Conservation (phyloP, 2,888 invertebrate species). For the Thecocarcelia acutangulata region DNA sequence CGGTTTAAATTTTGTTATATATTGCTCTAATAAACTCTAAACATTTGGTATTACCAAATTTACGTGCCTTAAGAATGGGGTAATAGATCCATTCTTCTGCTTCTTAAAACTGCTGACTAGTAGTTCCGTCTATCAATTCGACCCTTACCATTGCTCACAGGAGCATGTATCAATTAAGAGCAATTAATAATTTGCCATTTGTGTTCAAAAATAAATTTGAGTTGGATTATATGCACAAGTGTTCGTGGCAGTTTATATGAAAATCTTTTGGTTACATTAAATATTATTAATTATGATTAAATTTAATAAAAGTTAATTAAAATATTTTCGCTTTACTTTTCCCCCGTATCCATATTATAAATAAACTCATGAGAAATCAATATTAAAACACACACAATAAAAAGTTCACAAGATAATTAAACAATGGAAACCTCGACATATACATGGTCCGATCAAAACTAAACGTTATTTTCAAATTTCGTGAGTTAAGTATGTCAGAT, state of each 20-base stretch:
- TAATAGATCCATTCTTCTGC: too few species aligned
- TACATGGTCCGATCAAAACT: too few species aligned
- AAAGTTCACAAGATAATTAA: not conserved
- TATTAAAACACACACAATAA: constrained; percentile 11
- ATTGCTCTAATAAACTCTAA: too few species aligned
- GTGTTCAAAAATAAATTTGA: constrained; percentile 5
- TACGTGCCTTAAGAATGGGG: too few species aligned
- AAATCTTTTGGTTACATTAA: constrained; percentile 31
- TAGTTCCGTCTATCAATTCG: not conserved
- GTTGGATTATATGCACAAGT: not conserved
- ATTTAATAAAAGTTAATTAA: constrained; percentile 51
- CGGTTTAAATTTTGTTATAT: too few species aligned
- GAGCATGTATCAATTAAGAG: not conserved
- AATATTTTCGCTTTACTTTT: not conserved
- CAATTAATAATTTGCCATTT: constrained; percentile 18
- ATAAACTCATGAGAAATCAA: constrained; percentile 18
- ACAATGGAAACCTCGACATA: not conserved
- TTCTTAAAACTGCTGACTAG: too few species aligned
- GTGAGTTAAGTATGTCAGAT: too few species aligned
- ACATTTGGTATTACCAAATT: too few species aligned
- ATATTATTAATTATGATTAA: constrained; percentile 53
- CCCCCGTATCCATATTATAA: not conserved
- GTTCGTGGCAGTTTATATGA: not conserved
- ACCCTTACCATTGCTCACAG: not conserved
- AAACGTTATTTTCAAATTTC: too few species aligned